These are phyloP conservation scores for Trissoscelio sp. DNA, from an alignment of 2,888 invertebrate genomes.

Conservation along the genomic window DNA sequence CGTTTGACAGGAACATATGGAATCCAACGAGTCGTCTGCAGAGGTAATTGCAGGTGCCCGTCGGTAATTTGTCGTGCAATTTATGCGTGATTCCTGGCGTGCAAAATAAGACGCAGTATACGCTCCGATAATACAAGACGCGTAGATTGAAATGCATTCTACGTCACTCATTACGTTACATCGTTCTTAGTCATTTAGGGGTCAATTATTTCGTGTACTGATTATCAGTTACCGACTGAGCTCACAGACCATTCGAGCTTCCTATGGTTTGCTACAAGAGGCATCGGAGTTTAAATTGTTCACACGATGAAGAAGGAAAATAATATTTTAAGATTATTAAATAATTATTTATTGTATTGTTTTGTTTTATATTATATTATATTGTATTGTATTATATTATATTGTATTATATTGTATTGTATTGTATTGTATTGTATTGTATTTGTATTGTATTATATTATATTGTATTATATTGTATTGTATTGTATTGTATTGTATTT, in stretches of 20 bases:
- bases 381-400: no score
- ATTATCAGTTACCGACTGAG: slow-evolving; percentile 41
- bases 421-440: no score
- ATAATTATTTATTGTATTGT: no score
- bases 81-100: slow-evolving; percentile 37
- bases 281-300: background rate
- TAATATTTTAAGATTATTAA: no score
- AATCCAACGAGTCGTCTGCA: slow-evolving; percentile 10
- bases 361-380: no score
- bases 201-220: slow-evolving; percentile 14
- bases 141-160: slow-evolving; percentile 10
- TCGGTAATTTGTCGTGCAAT: slow-evolving; percentile 56
- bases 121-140: slow-evolving; percentile 37
- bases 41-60: slow-evolving; percentile 48
- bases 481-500: no score
- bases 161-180: slow-evolving; percentile 17
- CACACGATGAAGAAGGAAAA: no score
- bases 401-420: no score
- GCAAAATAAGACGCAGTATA: slow-evolving; percentile 35
- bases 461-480: no score
- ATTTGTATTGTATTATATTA: no score
- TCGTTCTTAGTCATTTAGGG: background rate
- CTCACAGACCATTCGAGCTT: slow-evolving; percentile 6
- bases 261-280: slow-evolving; percentile 5
- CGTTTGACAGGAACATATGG: slow-evolving; percentile 38